phyloP scores from a whole-genome alignment of 2,888 invertebrate genomes.

The Graphium colonna region DNA sequence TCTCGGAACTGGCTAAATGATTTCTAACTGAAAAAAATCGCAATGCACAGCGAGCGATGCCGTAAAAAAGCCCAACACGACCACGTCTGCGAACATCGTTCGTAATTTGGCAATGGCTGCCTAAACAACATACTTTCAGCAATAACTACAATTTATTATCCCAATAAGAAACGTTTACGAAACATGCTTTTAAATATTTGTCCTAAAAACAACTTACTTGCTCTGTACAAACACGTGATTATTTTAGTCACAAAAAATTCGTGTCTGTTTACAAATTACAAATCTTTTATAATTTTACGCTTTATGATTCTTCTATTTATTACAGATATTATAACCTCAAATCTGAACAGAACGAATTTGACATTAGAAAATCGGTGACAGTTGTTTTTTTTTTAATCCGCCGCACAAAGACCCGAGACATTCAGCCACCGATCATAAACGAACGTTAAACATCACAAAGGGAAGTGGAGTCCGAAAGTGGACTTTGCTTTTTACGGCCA shows the following conservation, averaged over 20 bases:
- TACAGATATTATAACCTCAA: conserved; percentile 3
- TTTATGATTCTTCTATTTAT: too few species aligned
- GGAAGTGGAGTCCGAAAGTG: conserved; percentile 46
- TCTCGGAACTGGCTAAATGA: conserved; percentile 42
- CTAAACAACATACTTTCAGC: not conserved
- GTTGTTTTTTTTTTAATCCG: conserved; percentile 4
- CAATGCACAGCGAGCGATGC: conserved; percentile 30
- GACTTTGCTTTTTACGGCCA: conserved; percentile 57
- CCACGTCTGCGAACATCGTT: conserved; percentile 23
- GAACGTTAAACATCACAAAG: conserved; percentile 48
- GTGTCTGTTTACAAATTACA: not conserved
- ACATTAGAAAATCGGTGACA: not conserved
- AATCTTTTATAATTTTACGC: too few species aligned
- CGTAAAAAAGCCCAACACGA: conserved; percentile 29
- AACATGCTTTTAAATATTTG: not conserved
- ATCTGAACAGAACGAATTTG: too few species aligned
- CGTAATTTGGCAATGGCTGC: not conserved
- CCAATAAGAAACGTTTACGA: not conserved
- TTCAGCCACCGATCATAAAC: conserved; percentile 34
- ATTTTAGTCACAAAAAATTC: conserved; percentile 3
- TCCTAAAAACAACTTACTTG: not conserved
- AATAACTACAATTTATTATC: not conserved
- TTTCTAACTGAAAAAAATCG: conserved; percentile 43
- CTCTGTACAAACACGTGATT: not conserved
- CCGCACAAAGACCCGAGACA: conserved; percentile 27